Percentiles rank a stretch among this genome's conserved stretches.
phyloP scores from a whole-genome alignment of 2,797 vertebrate species.

The Catamblyrhynchus diadema region DNA sequence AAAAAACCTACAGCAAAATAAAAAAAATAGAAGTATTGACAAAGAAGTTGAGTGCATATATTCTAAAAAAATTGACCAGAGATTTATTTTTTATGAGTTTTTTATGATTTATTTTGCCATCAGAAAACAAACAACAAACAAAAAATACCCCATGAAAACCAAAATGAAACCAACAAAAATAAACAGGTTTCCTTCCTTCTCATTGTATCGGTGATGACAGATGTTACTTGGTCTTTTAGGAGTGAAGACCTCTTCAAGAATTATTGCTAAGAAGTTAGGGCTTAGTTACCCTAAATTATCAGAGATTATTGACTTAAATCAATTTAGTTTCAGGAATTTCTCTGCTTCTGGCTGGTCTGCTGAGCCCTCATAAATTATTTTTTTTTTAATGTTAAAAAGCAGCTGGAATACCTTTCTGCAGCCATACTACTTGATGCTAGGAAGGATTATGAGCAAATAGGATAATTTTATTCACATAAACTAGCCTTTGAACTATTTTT shows the following conservation, averaged over 20 bases:
- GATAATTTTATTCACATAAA: constrained; percentile 56
- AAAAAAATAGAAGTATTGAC: background rate
- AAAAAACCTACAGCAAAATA: background rate
- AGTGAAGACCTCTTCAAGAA: background rate
- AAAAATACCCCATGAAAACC: accelerated
- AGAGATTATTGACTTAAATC: constrained; percentile 44
- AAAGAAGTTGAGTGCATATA: background rate
- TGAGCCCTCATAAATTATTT: background rate
- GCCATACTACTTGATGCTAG: background rate
- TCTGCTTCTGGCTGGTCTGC: constrained; percentile 6
- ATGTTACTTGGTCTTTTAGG: background rate
- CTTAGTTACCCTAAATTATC: constrained; percentile 29
- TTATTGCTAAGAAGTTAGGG: background rate
- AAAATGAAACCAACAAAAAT: background rate
- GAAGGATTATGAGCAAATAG: constrained; percentile 47
- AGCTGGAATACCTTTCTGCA: constrained; percentile 38
- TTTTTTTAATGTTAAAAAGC: background rate
- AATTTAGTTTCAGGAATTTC: constrained; percentile 32
- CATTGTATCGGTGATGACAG: background rate
- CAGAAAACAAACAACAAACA: background rate
- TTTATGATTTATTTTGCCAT: background rate
- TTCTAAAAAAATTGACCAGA: accelerated
- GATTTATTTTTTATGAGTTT: too few relatives aligned
- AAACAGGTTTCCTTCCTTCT: background rate
- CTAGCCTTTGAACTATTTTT: constrained; percentile 44